Evolutionary conservation across 2,113 vertebrate genomes (phyloP).

Genomic region (Lophochroa leadbeateri): DNA sequence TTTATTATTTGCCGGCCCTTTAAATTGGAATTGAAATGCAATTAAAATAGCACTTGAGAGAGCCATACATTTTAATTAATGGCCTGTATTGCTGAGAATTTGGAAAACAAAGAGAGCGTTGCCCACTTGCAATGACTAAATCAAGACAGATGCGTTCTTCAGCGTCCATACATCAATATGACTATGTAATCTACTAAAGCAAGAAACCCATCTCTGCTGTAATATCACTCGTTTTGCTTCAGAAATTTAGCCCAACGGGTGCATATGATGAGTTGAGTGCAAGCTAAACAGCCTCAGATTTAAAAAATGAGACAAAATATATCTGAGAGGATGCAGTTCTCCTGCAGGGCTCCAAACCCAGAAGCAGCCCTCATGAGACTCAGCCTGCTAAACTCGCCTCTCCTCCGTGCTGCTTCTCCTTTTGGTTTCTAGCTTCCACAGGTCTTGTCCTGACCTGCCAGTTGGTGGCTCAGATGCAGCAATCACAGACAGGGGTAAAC

Average conservation of each 20-base stretch:
- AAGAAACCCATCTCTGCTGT: not conserved
- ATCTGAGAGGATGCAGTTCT: not conserved
- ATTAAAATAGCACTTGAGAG: constrained; percentile 45
- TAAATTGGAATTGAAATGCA: constrained; percentile 21
- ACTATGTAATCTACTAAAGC: not conserved
- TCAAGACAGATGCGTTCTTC: not conserved
- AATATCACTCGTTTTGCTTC: not conserved
- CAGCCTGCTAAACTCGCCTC: fast-evolving
- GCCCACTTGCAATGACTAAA: constrained; percentile 1
- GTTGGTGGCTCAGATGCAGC: not conserved
- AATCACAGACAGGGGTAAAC: not conserved
- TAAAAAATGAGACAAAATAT: not conserved
- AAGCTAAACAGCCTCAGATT: not conserved
- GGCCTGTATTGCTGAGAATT: not conserved
- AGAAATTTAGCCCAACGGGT: not conserved
- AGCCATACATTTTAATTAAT: constrained; percentile 63
- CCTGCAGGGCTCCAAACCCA: not conserved
- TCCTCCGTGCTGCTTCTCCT: fast-evolving
- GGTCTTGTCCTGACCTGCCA: not conserved
- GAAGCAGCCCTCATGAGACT: not conserved
- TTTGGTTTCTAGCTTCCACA: not conserved
- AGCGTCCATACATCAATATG: not conserved
- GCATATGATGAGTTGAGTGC: not conserved
- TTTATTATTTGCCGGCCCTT: not conserved
- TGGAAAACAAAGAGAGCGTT: constrained; percentile 19